Evolutionary conservation across 1,140 invertebrate species (phyloP).

Genomic region (Lepidostoma basale): DNA sequence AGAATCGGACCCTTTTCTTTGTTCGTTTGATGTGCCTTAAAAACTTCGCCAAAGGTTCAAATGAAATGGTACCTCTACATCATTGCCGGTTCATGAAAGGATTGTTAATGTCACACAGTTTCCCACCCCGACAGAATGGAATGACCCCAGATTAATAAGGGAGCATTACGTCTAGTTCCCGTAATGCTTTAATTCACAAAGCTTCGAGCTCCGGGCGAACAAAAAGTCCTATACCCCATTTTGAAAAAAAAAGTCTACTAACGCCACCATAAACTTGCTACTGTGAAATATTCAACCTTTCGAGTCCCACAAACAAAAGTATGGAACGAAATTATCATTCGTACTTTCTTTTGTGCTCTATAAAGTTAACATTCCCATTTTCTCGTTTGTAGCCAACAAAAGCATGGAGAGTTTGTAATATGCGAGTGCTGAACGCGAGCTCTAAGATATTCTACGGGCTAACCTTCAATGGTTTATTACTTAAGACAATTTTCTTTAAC

Average conservation of each 20-base stretch:
- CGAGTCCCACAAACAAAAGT: constrained; percentile 30
- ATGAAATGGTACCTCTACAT: constrained; percentile 13
- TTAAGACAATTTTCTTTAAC: no score
- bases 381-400: constrained; percentile 27
- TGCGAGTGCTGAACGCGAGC: constrained; percentile 3
- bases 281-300: constrained; percentile 30
- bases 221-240: constrained; percentile 24
- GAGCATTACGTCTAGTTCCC: constrained; percentile 27
- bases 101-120: constrained; percentile 28
- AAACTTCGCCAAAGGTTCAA: not conserved
- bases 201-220: not conserved
- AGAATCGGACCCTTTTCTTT: not conserved
- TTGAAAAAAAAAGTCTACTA: constrained; percentile 33
- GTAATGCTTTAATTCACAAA: constrained; percentile 36
- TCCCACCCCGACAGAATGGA: constrained; percentile 13
- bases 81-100: constrained; percentile 27
- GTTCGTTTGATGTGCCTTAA: constrained; percentile 4
- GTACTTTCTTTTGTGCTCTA: constrained; percentile 29
- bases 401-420: constrained; percentile 29
- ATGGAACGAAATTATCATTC: constrained; percentile 39
- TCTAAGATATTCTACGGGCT: no score
- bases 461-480: no score
- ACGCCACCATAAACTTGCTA: constrained; percentile 36
- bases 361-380: constrained; percentile 27
- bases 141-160: constrained; percentile 32